Evolutionary conservation across 2,888 invertebrate genomes (phyloP), one percentile per base, ranked within the genome.

Genomic region (Diploptera punctata): DNA sequence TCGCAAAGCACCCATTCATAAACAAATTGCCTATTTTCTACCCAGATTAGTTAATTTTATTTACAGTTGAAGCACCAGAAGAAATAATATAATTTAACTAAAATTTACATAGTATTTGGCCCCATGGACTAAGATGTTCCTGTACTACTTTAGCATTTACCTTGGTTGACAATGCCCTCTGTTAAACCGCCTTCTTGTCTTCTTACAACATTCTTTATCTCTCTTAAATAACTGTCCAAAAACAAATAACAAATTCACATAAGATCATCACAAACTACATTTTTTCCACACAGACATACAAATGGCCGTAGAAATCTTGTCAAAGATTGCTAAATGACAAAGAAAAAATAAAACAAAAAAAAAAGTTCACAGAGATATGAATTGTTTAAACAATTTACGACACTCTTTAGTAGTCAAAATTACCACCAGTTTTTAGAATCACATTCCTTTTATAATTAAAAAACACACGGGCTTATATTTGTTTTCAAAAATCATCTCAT

Each of bases 271-370:
- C n/a, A 57, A 57, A 29, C 57, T 57, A 57, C 57, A 57, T 57
- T 57, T 57, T 57, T n/a, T n/a, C n/a, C 31, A 29, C 57, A 57
- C 57, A 29, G 29, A 57, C 57, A 57, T 57, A 57, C 57, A 57
- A 31, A 57, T n/a, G 29, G 57, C 31, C 29, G 57, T 57, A 57
- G 57, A 57, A 57, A 57, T 57, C 57, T 26, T 31, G n/a, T 5
- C 7, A 33, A 7, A 7, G 33, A 7, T 33, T 5, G 33, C 10
- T 5, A 33, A 5, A 33, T 7, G 10, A 33, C 7, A 33, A 10
- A 33, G 33, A 33, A 33, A 33, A 33, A 33, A 33, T n/a, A n/a
- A n/a, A n/a, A n/a, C n/a, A n/a, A n/a, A n/a, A n/a, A n/a, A n/a
- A n/a, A n/a, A n/a, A 5, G 5, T 33, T 29, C 31, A 29, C 29